Base-by-base conservation (phyloP, 2,113 vertebrate genomes). In the Nothoprocta pentlandii region DNA sequence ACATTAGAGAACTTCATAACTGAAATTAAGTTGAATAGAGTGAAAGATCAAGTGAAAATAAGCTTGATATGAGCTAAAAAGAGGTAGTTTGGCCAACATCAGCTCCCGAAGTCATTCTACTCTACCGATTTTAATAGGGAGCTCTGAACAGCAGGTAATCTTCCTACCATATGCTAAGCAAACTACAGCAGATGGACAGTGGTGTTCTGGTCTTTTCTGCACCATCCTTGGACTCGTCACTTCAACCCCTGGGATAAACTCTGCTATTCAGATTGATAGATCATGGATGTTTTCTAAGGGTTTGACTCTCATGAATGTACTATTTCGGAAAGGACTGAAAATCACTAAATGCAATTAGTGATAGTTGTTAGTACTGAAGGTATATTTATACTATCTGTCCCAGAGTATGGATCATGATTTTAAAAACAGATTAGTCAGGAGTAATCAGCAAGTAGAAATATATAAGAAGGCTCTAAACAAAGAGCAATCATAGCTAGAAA, bases 81-180 rank as follows among this genome's bases (percentile, higher is more conserved):
- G 36, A 61, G 15, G 36, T 56, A 76, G 1, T 30, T 86, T 88
- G 49, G 80, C 80, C 85, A 90, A 71, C 62, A 62, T 36, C 77
- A 84, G 17, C 62, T 80, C 39, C 68, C 69, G 19, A 83, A 94
- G 58, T 81, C 80, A 75, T 80, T 3, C 26, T 81, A 42, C 71
- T 53, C 47, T 91, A 64, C 53, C 20, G 66, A 59, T 84, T 95
- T 88, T 81, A 87, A 85, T 5, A 89, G 62, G n/a, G 69, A 58
- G 90, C 88, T 95, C 88, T 89, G 41, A 96, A 84, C 90, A 95
- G 86, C 93, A 94, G 85, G 88, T 95, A 90, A 89, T 81, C 69
- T 76, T 92, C 83, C 67, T 81, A 81, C 90, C 94, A 90, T 95
- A 94, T 94, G 95, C 77, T 89, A 73, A 73, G 36, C 90, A 92